Percentiles rank a stretch among this genome's conserved stretches.
Conservation (phyloP, 2,113 vertebrate genomes). For the Oxygymnocypris stewartii region DNA sequence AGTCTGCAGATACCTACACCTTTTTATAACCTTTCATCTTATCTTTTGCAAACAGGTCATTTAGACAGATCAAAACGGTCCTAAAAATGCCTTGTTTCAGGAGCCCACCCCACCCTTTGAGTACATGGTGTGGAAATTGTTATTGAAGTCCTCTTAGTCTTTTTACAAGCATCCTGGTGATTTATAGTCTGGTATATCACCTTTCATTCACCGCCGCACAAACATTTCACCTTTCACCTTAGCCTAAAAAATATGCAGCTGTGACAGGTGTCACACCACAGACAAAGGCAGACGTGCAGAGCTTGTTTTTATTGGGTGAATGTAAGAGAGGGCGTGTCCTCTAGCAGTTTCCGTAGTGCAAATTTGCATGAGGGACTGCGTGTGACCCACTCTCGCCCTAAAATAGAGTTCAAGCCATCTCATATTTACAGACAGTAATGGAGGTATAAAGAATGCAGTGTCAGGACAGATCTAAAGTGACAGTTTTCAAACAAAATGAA, state of each 20-base stretch:
- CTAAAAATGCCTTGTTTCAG: neutral
- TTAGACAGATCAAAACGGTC: slow-evolving; percentile 13
- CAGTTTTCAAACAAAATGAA: slow-evolving; percentile 22
- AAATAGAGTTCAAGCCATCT: neutral
- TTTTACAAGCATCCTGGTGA: neutral
- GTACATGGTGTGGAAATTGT: neutral
- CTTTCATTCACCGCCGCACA: neutral
- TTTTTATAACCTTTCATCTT: slow-evolving; percentile 28
- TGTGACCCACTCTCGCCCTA: neutral
- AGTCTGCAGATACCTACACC: neutral
- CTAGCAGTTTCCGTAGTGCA: neutral
- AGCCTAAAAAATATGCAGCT: neutral
- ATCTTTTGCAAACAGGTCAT: slow-evolving; percentile 28
- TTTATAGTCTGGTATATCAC: neutral
- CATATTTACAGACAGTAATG: slow-evolving; percentile 14
- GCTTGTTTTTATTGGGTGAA: slow-evolving; percentile 5
- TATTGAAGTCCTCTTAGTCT: neutral
- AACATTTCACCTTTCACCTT: neutral
- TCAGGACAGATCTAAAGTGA: slow-evolving; percentile 43
- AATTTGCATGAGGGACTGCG: neutral
- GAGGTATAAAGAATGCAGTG: neutral
- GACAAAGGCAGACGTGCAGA: neutral
- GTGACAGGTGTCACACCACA: neutral
- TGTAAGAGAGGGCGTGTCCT: neutral
- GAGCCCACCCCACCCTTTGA: neutral